A percentile compares a stretch with the other conserved stretches of the same genome.
Evolutionary conservation across 2,113 vertebrate species (phyloP).

Genomic region (Bubalus kerabau): DNA sequence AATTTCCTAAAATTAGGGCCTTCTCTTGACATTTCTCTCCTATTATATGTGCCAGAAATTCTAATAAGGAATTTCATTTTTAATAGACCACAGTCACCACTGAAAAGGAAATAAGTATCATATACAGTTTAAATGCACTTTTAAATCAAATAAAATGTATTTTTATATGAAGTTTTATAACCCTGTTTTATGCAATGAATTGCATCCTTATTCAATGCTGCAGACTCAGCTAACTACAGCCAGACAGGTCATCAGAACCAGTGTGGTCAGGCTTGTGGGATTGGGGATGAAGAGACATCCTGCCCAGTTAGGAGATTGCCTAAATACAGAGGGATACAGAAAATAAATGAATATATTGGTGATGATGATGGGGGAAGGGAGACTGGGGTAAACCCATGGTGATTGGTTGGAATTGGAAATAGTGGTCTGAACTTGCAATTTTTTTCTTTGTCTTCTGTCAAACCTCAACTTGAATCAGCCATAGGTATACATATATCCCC

Average conservation of each 20-base stretch:
- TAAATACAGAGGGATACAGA: not conserved
- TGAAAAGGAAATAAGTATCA: not conserved
- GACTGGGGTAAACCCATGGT: not conserved
- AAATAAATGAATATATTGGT: not conserved
- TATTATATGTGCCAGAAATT: not conserved
- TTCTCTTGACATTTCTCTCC: not conserved
- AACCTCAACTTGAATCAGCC: not conserved
- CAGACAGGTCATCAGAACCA: not conserved
- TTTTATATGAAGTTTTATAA: not conserved
- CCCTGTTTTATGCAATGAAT: not conserved
- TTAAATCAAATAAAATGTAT: not conserved
- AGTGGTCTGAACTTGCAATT: not conserved
- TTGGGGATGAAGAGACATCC: not conserved
- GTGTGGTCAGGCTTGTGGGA: accelerated
- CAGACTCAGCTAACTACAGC: not conserved
- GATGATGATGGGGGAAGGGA: not conserved
- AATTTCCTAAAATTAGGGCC: not conserved
- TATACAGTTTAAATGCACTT: not conserved
- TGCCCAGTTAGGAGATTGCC: not conserved
- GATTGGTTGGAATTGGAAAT: not conserved
- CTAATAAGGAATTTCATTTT: not conserved
- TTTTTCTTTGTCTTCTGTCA: not conserved
- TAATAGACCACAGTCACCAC: not conserved
- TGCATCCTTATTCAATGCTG: not conserved
- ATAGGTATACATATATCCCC: not conserved